phyloP scores from a whole-genome alignment of 1,140 invertebrate genomes.

The Matsumurasca onukii region DNA sequence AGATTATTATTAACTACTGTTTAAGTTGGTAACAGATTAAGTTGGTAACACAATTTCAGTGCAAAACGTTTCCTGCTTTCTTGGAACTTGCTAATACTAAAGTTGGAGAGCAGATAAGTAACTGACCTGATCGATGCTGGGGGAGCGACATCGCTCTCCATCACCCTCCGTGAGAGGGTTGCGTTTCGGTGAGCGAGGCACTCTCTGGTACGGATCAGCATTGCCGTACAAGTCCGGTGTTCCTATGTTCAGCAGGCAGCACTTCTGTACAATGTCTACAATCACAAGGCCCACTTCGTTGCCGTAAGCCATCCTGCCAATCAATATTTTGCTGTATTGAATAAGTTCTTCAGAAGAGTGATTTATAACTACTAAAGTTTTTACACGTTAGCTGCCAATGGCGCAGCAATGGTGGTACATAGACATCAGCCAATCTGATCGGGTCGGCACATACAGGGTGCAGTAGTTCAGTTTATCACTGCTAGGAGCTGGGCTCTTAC shows the following conservation, averaged over 20 bases:
- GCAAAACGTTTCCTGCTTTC: slow-evolving; percentile 8
- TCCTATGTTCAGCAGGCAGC: slow-evolving; percentile 81
- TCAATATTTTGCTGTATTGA: not conserved
- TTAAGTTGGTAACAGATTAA: too few species aligned
- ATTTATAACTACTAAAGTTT: too few species aligned
- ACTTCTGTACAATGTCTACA: slow-evolving; percentile 91
- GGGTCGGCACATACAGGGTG: too few species aligned
- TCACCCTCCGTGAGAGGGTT: slow-evolving; percentile 45
- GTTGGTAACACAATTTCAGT: too few species aligned
- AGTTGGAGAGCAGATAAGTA: not conserved
- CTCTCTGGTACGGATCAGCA: slow-evolving; percentile 84
- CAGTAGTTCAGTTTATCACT: too few species aligned
- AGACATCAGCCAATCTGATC: too few species aligned
- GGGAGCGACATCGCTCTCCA: slow-evolving; percentile 71
- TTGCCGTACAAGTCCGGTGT: slow-evolving; percentile 85
- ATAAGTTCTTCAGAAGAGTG: not conserved
- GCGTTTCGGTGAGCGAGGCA: slow-evolving; percentile 79
- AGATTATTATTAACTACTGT: too few species aligned
- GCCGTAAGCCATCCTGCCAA: slow-evolving; percentile 89
- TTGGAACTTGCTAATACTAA: not conserved
- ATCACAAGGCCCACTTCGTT: slow-evolving; percentile 93
- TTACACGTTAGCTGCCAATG: slow-evolving; percentile 10
- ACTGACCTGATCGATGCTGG: slow-evolving; percentile 87
- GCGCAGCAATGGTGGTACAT: slow-evolving; percentile 26
- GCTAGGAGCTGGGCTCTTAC: too few species aligned